Percentiles rank a stretch among this genome's conserved stretches.
These are phyloP conservation scores for Meloidogyne chitwoodi DNA, from an alignment of 1,140 invertebrate species.

Conservation along the genomic window DNA sequence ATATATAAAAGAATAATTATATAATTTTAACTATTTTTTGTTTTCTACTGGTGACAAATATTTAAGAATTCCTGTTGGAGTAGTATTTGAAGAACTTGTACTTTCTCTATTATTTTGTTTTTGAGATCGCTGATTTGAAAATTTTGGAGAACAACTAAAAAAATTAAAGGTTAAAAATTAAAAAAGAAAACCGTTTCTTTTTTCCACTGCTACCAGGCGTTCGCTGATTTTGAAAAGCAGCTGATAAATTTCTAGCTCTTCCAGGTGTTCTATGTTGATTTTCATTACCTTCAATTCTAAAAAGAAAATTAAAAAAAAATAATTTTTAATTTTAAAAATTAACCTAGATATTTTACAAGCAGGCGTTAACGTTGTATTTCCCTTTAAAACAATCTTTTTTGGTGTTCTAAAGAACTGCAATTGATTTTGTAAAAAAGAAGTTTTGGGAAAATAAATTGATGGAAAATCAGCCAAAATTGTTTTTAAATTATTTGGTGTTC, in stretches of 20 bases:
- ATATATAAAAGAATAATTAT: no score
- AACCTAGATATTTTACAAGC: neutral
- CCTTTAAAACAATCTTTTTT: neutral
- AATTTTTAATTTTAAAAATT: neutral
- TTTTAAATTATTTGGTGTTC: neutral
- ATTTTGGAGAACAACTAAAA: neutral
- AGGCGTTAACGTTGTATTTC: neutral
- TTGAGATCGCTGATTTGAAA: neutral
- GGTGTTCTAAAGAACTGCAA: neutral
- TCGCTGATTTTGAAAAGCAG: neutral
- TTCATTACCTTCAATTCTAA: neutral
- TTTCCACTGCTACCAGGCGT: neutral
- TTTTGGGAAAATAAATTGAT: neutral
- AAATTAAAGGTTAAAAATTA: neutral
- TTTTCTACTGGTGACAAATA: neutral
- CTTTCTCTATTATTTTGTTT: neutral
- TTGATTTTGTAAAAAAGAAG: neutral
- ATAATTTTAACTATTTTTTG: neutral
- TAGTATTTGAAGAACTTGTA: neutral
- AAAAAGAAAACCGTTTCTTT: neutral
- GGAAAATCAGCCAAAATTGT: neutral
- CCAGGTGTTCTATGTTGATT: neutral
- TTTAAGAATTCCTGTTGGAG: neutral
- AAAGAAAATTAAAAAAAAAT: neutral
- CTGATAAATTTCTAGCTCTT: neutral